Conservation (phyloP, 2,113 vertebrate species). For the Rhinoptilus africanus region DNA sequence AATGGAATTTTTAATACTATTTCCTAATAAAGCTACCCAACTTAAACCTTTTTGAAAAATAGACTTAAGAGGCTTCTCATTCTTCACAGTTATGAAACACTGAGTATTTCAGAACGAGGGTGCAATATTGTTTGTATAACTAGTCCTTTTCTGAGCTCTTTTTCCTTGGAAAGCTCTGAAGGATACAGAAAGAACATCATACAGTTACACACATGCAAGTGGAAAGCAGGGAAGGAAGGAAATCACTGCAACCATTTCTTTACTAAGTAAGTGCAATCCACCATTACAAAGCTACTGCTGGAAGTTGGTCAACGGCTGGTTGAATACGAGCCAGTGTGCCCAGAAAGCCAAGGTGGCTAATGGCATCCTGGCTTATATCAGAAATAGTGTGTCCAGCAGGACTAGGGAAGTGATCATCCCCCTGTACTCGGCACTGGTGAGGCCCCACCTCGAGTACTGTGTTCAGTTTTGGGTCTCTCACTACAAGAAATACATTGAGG, state of each 20-base stretch:
- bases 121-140: not conserved
- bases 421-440: accelerated
- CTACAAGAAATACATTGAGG: not conserved
- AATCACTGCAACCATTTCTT: not conserved
- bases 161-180: not conserved
- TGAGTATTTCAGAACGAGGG: not conserved
- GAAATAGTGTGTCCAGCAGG: not conserved
- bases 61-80: not conserved
- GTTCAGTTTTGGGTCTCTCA: not conserved
- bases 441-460: accelerated
- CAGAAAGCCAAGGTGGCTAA: not conserved
- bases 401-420: accelerated
- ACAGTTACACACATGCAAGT: not conserved
- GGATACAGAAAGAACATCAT: not conserved
- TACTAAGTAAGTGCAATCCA: not conserved
- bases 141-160: not conserved
- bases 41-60: not conserved
- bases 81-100: not conserved
- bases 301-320: accelerated
- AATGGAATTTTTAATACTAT: constrained; percentile 59
- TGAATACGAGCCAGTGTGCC: not conserved
- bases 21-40: constrained; percentile 5
- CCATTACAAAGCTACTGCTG: not conserved
- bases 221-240: not conserved
- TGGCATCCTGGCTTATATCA: not conserved